Base-by-base conservation (phyloP, 2,113 vertebrate species). In the Oreotragus oreotragus region DNA sequence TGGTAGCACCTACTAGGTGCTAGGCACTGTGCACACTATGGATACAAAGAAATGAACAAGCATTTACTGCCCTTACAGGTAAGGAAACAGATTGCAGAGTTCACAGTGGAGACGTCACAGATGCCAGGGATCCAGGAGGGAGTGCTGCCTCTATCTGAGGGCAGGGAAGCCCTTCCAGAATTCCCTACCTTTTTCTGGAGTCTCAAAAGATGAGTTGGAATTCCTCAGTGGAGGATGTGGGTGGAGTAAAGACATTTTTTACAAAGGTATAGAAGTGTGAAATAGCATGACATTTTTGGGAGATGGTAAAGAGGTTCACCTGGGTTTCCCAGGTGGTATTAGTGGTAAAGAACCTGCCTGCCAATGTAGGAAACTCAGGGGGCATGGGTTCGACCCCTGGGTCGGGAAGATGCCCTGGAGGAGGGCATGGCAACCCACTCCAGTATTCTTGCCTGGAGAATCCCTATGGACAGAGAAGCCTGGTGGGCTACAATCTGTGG, bases 141-240 rank as follows among this genome's bases (percentile, higher is more conserved):
- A 64, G n/a, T 2, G 1, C 33, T 5, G 5, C 28, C 55, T 80
- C 51, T 62, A 0, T 30, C 1, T 57, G 55, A 8, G 58, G 47
- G 7, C 30, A 60, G 43, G 89, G 28, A 51, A 84, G 12, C 2
- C 55, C 77, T 47, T 36, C 17, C n/a, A 83, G 92, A 96, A 70
- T 45, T 64, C 30, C 49, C 93, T 45, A 28, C 84, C 83, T 96
- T 96, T 58, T 43, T 73, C 87, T n/a, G 11, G 57, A 94, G 43
- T 76, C 81, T 94, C 88, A 16, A 84, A 39, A 92, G 90, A 91
- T 86, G 90, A 96, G 33, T 33, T 91, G 45, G 83, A 96, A 92
- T 90, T 95, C 88, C 76, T 95, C 62, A 62, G 79, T 43, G 88
- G 83, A 86, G 62, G 79, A 39, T 0, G 21, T 39, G 33, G 70